These are phyloP conservation scores for Petrocephalus schoutedeni DNA, from an alignment of 2,797 vertebrate species.

Conservation along the genomic window DNA sequence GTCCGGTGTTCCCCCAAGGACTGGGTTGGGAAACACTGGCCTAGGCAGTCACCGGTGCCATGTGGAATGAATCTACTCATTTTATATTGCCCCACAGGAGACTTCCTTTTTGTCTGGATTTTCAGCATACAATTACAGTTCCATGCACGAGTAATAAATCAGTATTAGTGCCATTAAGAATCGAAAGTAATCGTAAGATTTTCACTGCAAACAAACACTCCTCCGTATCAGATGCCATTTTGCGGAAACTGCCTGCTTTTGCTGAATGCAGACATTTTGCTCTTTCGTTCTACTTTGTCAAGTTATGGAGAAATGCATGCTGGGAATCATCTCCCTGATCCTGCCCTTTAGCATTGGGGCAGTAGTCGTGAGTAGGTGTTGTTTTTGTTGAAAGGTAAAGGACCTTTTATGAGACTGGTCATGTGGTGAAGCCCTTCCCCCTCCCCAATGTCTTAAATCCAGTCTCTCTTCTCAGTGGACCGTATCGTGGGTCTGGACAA, in stretches of 20 bases:
- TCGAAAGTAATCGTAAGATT: background rate
- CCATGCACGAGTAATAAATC: background rate
- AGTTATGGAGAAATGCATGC: background rate
- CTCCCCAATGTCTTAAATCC: background rate
- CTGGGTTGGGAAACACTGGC: no score
- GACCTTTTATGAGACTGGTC: background rate
- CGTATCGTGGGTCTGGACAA: conserved; percentile 82
- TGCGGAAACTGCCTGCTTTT: background rate
- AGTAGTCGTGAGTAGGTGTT: background rate
- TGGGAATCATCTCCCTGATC: background rate
- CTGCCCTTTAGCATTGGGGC: background rate
- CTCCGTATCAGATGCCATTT: background rate
- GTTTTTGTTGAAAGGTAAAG: background rate
- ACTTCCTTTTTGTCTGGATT: background rate
- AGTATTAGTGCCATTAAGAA: background rate
- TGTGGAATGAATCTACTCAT: background rate
- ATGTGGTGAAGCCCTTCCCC: background rate
- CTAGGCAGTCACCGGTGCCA: background rate
- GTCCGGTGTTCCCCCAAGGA: no score
- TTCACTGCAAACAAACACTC: background rate
- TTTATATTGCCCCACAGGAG: background rate
- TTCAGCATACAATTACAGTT: background rate
- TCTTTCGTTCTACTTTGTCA: background rate
- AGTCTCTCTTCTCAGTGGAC: conserved; percentile 61
- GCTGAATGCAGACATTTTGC: background rate